Conservation (phyloP, 2,888 invertebrate genomes). For the Mystacides longicornis region DNA sequence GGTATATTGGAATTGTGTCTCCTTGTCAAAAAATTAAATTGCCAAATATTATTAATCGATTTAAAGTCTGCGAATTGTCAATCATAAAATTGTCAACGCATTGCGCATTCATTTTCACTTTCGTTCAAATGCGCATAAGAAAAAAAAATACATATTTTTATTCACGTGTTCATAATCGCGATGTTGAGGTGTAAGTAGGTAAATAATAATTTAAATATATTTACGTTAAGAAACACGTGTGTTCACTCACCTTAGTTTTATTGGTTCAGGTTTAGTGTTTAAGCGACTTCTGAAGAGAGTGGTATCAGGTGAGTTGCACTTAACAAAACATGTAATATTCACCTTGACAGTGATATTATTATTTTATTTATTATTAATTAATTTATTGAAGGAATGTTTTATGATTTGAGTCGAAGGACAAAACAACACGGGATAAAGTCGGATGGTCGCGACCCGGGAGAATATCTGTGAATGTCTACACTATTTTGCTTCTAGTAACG, state of each 20-base stretch:
- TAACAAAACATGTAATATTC: slow-evolving; percentile 4
- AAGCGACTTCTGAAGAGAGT: background rate
- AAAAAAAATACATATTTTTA: no score
- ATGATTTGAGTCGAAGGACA: slow-evolving; percentile 1
- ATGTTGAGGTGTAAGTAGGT: no score
- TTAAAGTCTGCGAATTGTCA: no score
- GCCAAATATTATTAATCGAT: no score
- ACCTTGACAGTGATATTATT: slow-evolving; percentile 18
- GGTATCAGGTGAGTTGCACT: background rate
- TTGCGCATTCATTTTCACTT: no score
- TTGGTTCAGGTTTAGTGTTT: slow-evolving; percentile 3
- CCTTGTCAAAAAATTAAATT: no score
- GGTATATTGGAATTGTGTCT: no score
- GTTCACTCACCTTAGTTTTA: slow-evolving; percentile 16
- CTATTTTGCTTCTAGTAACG: background rate
- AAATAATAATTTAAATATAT: no score
- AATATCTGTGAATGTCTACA: slow-evolving; percentile 12
- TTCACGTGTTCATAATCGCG: no score
- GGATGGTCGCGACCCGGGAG: slow-evolving; percentile 19
- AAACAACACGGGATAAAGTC: slow-evolving; percentile 5
- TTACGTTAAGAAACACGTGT: no score
- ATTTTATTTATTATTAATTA: background rate
- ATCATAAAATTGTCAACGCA: no score
- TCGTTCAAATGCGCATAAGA: no score
- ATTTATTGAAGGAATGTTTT: background rate